A percentile compares a stretch with the other conserved stretches of the same genome.
phyloP scores from a whole-genome alignment of 2,888 invertebrate genomes.

The Limnephilus marmoratus region DNA sequence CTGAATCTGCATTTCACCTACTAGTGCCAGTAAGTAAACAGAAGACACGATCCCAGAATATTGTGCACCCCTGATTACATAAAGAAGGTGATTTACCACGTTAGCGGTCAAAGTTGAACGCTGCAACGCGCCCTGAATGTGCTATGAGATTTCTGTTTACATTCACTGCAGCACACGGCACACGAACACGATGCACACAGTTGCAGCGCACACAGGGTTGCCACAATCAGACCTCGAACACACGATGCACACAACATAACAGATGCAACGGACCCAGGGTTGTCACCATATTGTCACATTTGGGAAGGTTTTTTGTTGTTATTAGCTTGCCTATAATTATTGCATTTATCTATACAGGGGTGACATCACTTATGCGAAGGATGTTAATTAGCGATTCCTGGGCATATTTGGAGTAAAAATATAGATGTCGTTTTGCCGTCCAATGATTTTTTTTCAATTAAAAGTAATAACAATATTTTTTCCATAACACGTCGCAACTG shows the following conservation, averaged over 20 bases:
- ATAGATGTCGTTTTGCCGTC: too few relatives aligned
- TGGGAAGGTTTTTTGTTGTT: too few relatives aligned
- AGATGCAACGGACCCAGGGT: background rate
- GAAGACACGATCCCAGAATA: slow-evolving; percentile 23
- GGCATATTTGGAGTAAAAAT: too few relatives aligned
- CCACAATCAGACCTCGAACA: background rate
- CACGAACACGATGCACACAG: background rate
- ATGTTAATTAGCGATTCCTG: too few relatives aligned
- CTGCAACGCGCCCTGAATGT: background rate
- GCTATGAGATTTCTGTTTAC: background rate
- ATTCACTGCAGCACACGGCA: background rate
- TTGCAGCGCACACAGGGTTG: background rate
- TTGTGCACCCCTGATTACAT: background rate
- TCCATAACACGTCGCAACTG: too few relatives aligned
- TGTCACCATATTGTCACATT: too few relatives aligned
- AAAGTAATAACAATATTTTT: too few relatives aligned
- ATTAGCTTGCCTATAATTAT: too few relatives aligned
- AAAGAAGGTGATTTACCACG: slow-evolving; percentile 16
- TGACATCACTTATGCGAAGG: too few relatives aligned
- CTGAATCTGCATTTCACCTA: background rate
- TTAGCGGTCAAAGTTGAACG: slow-evolving; percentile 2
- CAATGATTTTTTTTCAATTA: too few relatives aligned
- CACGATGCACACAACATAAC: background rate
- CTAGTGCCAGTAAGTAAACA: background rate
- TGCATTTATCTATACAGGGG: too few relatives aligned